phyloP scores from a whole-genome alignment of 2,797 vertebrate genomes.

The Acomys russatus region DNA sequence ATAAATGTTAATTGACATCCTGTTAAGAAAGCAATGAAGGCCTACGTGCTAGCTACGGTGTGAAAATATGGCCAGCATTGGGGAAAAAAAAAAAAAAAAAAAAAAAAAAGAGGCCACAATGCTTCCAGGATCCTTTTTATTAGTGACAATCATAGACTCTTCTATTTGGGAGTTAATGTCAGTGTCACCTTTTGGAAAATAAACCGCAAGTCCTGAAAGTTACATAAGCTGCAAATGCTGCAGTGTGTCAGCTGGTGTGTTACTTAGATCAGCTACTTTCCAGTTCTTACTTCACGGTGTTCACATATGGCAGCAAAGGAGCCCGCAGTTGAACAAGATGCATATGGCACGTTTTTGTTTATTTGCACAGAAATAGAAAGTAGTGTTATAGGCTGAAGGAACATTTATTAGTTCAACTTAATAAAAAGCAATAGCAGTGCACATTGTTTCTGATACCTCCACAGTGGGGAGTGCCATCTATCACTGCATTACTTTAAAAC shows the following conservation, averaged over 20 bases:
- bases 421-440: background rate
- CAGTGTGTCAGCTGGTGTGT: background rate
- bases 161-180: background rate
- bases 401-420: background rate
- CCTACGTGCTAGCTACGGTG: background rate
- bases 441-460: background rate
- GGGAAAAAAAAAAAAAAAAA: too few relatives aligned
- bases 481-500: background rate
- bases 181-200: background rate
- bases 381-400: background rate
- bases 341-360: background rate
- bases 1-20: background rate
- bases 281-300: background rate
- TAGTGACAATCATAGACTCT: background rate
- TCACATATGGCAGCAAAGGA: background rate
- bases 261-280: background rate
- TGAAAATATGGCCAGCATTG: background rate
- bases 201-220: background rate
- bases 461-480: background rate
- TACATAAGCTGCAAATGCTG: background rate
- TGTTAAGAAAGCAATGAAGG: background rate
- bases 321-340: background rate
- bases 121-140: background rate
- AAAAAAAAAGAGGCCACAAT: background rate
- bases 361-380: background rate